Conservation (phyloP, 2,888 invertebrate species). For the Syrista parreyssii region DNA sequence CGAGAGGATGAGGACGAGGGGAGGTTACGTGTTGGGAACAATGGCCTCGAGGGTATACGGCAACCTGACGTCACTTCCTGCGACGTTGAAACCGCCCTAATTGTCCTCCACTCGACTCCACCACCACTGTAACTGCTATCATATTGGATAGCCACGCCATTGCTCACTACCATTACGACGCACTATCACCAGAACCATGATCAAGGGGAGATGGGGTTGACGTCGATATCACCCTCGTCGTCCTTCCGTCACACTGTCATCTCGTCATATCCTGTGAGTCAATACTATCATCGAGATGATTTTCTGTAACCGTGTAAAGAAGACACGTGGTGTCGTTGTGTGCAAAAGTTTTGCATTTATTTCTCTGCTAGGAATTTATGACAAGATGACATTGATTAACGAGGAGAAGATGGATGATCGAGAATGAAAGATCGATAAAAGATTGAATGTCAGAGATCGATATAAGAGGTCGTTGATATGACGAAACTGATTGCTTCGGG, state of each 20-base stretch:
- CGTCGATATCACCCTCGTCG: not conserved
- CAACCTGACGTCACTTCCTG: slow-evolving; percentile 54
- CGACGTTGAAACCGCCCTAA: slow-evolving; percentile 48
- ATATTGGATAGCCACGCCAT: not conserved
- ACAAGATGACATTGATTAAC: not conserved
- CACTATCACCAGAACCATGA: not conserved
- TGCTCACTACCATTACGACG: not conserved
- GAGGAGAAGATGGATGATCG: not conserved
- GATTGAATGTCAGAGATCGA: not conserved
- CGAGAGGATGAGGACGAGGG: not conserved
- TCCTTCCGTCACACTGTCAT: not conserved
- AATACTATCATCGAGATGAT: not conserved
- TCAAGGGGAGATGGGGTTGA: not conserved
- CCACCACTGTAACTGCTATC: not conserved
- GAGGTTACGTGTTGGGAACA: slow-evolving; percentile 48
- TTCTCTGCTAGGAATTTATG: not conserved
- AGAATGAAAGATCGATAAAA: not conserved
- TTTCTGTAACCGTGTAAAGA: not conserved
- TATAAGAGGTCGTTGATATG: not conserved
- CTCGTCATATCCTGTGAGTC: not conserved
- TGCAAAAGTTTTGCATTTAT: not conserved
- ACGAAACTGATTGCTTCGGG: not conserved
- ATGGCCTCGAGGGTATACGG: slow-evolving; percentile 49
- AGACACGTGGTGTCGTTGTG: not conserved
- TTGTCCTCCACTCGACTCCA: slow-evolving; percentile 33